These are phyloP conservation scores for Poecilia picta DNA, from an alignment of 2,797 vertebrate species.

Conservation along the genomic window DNA sequence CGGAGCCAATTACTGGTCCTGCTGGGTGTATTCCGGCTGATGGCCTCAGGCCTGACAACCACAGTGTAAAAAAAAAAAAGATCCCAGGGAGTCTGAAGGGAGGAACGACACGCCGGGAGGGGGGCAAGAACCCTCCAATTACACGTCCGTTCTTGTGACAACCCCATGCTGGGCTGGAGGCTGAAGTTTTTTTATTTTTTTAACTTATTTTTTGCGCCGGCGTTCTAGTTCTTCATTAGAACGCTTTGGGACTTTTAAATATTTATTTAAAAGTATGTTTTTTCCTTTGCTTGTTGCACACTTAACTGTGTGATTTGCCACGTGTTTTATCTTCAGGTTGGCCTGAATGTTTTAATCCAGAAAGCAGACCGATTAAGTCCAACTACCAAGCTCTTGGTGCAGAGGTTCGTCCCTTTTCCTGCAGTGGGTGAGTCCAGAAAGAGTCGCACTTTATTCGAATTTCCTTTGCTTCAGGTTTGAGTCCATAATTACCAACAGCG, in stretches of 20 bases:
- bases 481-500: neutral
- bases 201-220: neutral
- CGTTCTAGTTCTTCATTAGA: conserved; percentile 26
- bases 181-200: conserved; percentile 19
- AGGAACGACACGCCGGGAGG: conserved; percentile 51
- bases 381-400: conserved; percentile 87
- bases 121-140: conserved; percentile 77
- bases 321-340: conserved; percentile 79
- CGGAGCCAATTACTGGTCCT: conserved; percentile 87
- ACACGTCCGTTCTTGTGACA: conserved; percentile 71
- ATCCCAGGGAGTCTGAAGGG: conserved; percentile 72
- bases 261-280: neutral
- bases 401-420: conserved; percentile 94
- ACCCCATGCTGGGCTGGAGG: conserved; percentile 58
- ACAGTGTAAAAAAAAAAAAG: conserved; percentile 67
- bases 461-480: neutral
- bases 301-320: neutral
- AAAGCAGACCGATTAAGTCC: conserved; percentile 88
- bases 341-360: conserved; percentile 89
- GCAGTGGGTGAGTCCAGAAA: conserved; percentile 85
- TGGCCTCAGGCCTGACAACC: conserved; percentile 85
- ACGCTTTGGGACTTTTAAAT: conserved; percentile 12
- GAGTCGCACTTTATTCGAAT: neutral
- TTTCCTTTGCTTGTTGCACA: neutral
- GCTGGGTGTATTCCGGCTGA: conserved; percentile 83